Base-by-base conservation (phyloP, 2,113 vertebrate species). In the Rutilus rutilus region DNA sequence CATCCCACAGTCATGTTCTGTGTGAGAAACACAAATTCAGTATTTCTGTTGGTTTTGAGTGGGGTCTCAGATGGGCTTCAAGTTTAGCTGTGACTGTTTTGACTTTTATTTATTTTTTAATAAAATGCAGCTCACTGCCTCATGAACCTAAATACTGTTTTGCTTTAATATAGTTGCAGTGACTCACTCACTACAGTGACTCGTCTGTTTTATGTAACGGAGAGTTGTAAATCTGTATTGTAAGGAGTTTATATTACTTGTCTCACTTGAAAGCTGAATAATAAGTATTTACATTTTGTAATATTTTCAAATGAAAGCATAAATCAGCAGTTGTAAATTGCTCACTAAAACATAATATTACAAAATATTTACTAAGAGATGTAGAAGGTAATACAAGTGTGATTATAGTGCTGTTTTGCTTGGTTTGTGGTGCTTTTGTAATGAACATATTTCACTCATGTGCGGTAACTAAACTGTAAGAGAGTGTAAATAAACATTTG, bases 111-210 rank as follows among this genome's bases (percentile, higher is more conserved):
- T 36, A 8, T 21, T 83, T 57, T 9, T 73, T n/a, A 3, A 7
- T 80, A 60, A 33, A 60, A 71, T 45, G 71, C 71, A 85, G 59
- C 59, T 85, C 87, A 82, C 83, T 85, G 83, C 83, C 87, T 82
- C 45, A 39, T 85, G 52, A 88, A 82, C 71, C 73, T 82, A 69
- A 85, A 78, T 82, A 74, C 87, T 88, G 78, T 87, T 62, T 59
- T 81, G 45, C 19, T 42, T 57, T 69, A 76, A 54, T 77, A 80
- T 74, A 85, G 47, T 87, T 57, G 33, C 62, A 54, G 69, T 76
- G 76, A 78, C 19, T 75, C 45, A 81, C 23, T 80, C 78, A 27
- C 25, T 15, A 36, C 39, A 36, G 19, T 74, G 78, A 80, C 36
- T 78, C 27, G 19, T 50, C 45, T 67, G 79, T 67, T 67, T 30